phyloP scores from a whole-genome alignment of 2,888 invertebrate genomes.

The Dicroscelio sp. region DNA sequence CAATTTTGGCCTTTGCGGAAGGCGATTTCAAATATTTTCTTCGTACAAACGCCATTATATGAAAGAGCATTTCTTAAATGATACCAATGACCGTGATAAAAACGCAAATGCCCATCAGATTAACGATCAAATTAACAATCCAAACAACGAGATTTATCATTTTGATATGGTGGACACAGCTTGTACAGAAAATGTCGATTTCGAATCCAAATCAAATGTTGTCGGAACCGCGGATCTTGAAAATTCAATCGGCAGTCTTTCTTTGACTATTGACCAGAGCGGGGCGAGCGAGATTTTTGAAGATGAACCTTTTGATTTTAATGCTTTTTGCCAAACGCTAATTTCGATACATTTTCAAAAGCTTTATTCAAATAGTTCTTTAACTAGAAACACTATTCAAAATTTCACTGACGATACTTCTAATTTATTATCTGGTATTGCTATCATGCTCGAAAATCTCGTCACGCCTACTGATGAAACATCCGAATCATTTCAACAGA shows the following conservation, averaged over 20 bases:
- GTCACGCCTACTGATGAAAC: conserved; percentile 30
- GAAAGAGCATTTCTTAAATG: conserved; percentile 33
- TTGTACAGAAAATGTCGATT: too few species aligned
- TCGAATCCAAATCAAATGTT: too few species aligned
- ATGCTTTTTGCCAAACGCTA: too few species aligned
- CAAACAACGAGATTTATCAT: background rate
- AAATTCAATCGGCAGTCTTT: too few species aligned
- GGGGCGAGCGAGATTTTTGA: too few species aligned
- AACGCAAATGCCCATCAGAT: background rate
- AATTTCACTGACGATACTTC: conserved; percentile 13
- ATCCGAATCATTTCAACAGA: background rate
- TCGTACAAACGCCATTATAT: conserved; percentile 36
- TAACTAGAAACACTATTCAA: background rate
- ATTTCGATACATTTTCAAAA: too few species aligned
- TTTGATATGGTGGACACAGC: too few species aligned
- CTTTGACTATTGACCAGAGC: too few species aligned
- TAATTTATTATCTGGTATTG: conserved; percentile 25
- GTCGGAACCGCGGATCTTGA: too few species aligned
- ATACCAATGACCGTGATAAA: too few species aligned
- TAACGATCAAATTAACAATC: background rate
- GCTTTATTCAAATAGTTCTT: background rate
- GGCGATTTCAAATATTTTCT: conserved; percentile 38
- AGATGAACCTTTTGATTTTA: too few species aligned
- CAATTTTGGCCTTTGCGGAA: background rate
- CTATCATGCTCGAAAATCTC: conserved; percentile 1